Conservation (phyloP, 2,113 vertebrate genomes). For the Chaetodon trifascialis region DNA sequence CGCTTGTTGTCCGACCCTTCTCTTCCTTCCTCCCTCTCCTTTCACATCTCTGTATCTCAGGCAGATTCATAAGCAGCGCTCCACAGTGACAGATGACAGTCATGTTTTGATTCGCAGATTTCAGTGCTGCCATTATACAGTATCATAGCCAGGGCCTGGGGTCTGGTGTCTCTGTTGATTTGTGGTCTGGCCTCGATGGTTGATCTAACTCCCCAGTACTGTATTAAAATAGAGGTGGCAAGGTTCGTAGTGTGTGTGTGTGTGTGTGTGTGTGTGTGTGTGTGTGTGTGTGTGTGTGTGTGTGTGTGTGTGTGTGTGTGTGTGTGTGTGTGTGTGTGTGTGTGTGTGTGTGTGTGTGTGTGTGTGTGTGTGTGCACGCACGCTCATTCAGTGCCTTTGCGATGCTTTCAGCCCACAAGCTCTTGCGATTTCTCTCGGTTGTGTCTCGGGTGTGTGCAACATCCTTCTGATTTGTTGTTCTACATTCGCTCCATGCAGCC, state of each 20-base stretch:
- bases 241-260: not conserved
- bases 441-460: conserved; percentile 38
- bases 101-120: conserved; percentile 52
- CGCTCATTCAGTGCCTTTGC: conserved; percentile 3
- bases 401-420: conserved; percentile 30
- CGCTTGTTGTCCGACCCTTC: not conserved
- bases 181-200: conserved; percentile 27
- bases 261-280: no score
- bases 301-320: no score
- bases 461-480: conserved; percentile 52
- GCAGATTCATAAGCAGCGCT: conserved; percentile 43
- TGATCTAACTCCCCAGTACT: conserved; percentile 22
- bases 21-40: not conserved
- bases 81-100: conserved; percentile 48
- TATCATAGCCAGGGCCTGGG: conserved; percentile 18
- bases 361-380: not conserved
- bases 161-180: conserved; percentile 53
- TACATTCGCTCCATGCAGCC: conserved; percentile 41
- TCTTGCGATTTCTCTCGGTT: conserved; percentile 39
- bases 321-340: no score
- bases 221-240: conserved; percentile 27
- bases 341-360: not conserved
- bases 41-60: conserved; percentile 6
- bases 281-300: no score
- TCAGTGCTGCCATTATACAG: conserved; percentile 33